These are phyloP conservation scores for Rhagonycha fulva DNA, from an alignment of 2,888 invertebrate genomes.

Conservation along the genomic window DNA sequence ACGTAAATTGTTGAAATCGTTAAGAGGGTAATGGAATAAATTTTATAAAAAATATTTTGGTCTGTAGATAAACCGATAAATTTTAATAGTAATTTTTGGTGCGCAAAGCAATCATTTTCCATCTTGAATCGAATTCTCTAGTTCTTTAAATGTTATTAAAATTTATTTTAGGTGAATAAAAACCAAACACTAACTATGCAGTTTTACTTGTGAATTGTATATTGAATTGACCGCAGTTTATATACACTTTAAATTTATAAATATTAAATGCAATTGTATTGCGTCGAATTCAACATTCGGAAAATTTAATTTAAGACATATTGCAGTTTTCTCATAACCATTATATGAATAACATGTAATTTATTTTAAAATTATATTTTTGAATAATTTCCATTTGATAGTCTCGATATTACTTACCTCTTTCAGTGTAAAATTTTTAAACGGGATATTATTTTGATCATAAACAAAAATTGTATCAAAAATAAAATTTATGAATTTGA, in stretches of 20 bases:
- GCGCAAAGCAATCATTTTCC: not conserved
- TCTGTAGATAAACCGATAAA: not conserved
- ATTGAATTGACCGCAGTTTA: not conserved
- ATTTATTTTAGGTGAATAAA: not conserved
- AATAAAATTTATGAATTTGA: too few relatives aligned
- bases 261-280: not conserved
- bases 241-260: not conserved
- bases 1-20: not conserved
- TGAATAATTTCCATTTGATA: too few relatives aligned
- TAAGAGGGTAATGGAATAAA: not conserved
- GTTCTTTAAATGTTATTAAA: not conserved
- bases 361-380: too few relatives aligned
- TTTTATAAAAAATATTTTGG: not conserved
- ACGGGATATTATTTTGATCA: too few relatives aligned
- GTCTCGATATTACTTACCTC: too few relatives aligned
- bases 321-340: not conserved
- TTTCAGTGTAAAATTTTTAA: too few relatives aligned
- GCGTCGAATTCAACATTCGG: not conserved
- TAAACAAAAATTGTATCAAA: too few relatives aligned
- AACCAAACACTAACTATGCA: not conserved
- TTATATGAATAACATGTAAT: not conserved
- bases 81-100: not conserved
- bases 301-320: not conserved
- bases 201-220: not conserved
- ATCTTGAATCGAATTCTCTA: not conserved